Conservation (phyloP, 2,113 vertebrate genomes). For the Mixornis gularis region DNA sequence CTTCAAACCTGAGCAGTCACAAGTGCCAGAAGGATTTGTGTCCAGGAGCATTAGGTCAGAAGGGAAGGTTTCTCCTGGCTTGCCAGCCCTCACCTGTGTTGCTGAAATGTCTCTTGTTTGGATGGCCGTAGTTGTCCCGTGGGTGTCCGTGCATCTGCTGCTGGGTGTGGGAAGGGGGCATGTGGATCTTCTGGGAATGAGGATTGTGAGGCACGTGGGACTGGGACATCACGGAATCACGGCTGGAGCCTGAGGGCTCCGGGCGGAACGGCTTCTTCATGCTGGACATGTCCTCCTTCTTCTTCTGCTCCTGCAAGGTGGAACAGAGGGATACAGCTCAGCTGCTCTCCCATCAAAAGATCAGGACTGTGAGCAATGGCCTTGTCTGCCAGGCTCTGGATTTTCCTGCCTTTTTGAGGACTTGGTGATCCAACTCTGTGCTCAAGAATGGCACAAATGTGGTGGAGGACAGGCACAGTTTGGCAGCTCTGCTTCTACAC, state of each 20-base stretch:
- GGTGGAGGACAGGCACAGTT: neutral
- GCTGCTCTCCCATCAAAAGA: neutral
- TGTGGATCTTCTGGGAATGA: constrained; percentile 77
- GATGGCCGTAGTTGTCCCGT: constrained; percentile 80
- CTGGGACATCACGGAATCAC: constrained; percentile 84
- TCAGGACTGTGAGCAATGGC: accelerated
- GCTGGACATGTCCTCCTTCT: constrained; percentile 81
- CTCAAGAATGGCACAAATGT: accelerated
- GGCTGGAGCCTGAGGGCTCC: constrained; percentile 86
- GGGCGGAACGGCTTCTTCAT: constrained; percentile 84
- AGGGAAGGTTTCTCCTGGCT: neutral
- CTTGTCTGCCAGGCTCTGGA: neutral
- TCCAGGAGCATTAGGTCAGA: neutral
- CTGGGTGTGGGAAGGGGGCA: constrained; percentile 71
- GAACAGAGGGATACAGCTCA: neutral
- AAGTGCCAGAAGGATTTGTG: neutral
- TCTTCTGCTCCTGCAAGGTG: constrained; percentile 85
- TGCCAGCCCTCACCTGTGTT: constrained; percentile 74
- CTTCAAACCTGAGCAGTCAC: neutral
- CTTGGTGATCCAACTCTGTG: neutral
- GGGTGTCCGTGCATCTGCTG: constrained; percentile 86
- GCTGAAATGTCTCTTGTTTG: constrained; percentile 88
- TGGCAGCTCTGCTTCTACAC: neutral
- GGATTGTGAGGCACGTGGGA: constrained; percentile 68
- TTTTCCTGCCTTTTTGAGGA: neutral